Conservation (phyloP, 2,888 invertebrate species). For the Oscheius sp. region DNA sequence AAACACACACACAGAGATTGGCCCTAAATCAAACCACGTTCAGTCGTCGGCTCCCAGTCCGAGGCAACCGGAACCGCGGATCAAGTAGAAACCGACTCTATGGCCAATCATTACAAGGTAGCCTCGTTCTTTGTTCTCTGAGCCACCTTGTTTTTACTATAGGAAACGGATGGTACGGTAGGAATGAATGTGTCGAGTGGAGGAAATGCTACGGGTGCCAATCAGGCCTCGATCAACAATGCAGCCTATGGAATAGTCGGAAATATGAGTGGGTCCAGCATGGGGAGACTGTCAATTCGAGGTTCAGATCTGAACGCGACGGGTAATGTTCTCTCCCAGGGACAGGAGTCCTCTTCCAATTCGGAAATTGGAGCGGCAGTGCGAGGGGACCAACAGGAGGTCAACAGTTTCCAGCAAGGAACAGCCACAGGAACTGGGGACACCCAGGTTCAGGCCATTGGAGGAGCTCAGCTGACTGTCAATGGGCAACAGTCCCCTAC, state of each 20-base stretch:
- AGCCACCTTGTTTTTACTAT: neutral
- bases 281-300: neutral
- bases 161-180: constrained; percentile 51
- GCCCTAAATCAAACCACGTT: neutral
- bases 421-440: constrained; percentile 55
- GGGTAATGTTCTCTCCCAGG: constrained; percentile 52
- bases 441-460: constrained; percentile 47
- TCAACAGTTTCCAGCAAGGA: constrained; percentile 47
- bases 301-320: constrained; percentile 44
- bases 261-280: constrained; percentile 38
- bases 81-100: constrained; percentile 48
- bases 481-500: constrained; percentile 10
- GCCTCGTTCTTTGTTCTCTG: neutral
- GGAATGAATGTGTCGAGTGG: constrained; percentile 61
- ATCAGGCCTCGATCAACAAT: constrained; percentile 42
- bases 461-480: constrained; percentile 40
- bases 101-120: constrained; percentile 55
- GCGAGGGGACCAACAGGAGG: constrained; percentile 48
- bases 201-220: constrained; percentile 58
- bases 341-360: constrained; percentile 49
- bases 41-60: constrained; percentile 53
- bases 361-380: constrained; percentile 59
- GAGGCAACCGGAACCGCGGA: constrained; percentile 53
- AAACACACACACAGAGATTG: no score
- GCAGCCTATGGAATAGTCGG: constrained; percentile 49